Percentiles rank a stretch among this genome's conserved stretches.
Conservation (phyloP, 2,797 vertebrate species). For the Bovichtus diacanthus region DNA sequence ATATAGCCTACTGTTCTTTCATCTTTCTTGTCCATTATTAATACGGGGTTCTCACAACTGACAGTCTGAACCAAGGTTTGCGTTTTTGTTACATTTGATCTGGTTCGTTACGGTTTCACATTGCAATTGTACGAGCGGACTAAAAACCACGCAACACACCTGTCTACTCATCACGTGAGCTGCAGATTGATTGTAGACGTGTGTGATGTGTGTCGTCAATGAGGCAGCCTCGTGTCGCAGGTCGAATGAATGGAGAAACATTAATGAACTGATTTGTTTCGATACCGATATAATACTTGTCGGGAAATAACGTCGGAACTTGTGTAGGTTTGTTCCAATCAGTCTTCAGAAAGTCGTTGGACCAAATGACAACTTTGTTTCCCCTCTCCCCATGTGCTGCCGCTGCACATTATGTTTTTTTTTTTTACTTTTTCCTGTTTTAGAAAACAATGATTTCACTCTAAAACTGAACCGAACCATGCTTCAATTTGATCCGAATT, state of each 20-base stretch:
- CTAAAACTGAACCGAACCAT: background rate
- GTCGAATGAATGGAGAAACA: background rate
- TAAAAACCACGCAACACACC: background rate
- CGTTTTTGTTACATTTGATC: background rate
- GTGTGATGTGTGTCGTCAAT: background rate
- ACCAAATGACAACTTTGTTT: no score
- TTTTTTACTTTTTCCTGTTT: background rate
- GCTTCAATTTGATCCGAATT: background rate
- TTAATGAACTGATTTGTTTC: background rate
- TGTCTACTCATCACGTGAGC: no score
- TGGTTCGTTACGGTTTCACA: background rate
- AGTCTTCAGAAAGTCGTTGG: no score
- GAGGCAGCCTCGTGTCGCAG: background rate
- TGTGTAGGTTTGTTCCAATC: no score
- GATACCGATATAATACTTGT: no score
- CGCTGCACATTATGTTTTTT: no score
- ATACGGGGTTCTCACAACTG: fast-evolving
- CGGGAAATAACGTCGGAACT: no score
- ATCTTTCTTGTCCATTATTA: background rate
- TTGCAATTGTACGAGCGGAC: background rate
- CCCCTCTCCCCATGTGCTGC: background rate
- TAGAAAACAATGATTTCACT: no score
- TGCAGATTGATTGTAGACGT: background rate
- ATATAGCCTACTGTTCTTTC: background rate
- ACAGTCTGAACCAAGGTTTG: background rate